Evolutionary conservation across 2,797 vertebrate genomes (phyloP), one percentile per base, ranked within the genome.

Genomic region (Tiaroga cobitis): DNA sequence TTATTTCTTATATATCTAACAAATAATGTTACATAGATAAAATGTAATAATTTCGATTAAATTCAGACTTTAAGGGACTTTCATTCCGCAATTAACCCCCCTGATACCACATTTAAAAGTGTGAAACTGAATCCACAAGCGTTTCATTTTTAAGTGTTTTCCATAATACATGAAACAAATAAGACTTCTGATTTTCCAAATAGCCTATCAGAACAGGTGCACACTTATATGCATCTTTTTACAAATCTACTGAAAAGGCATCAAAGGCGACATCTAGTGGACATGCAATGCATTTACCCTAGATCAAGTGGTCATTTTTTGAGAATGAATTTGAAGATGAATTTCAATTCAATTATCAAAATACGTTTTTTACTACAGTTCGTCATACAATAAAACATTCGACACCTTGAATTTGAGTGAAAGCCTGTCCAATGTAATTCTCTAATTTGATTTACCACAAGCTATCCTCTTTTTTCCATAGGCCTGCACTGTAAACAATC

Each of bases 181-280:
- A 26, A 41, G 4, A 65, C 16, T 39, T 43, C 6, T 49, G 56
- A 75, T 67, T 32, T 21, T 21, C 34, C 16, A 56, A 56, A 83
- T 75, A 37, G 37, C 37, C 37, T 37, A 21, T 56, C 19, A 61
- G 29, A 63, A 86, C 72, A 86, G 70, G 85, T 86, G 63, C 34
- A 56, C 43, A 39, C 32, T 80, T 43, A 6, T 8, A 29, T 24
- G 56, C 18, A 19, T 41, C 59, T 49, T 65, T 51, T 13, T 8
- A 21, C 5, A 76, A 67, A 70, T 26, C 3, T 18, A 72, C n/a
- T 46, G 65, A 59, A 41, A 34, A 51, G 51, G 41, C 39, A 2
- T 9, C 73, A n/a, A 49, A 75, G 49, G 77, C 82, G 87, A 82
- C 89, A 86, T 86, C 89, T 54, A 80, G 85, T 88, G 89, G 85